Percentiles rank a stretch among this genome's conserved stretches.
phyloP scores from a whole-genome alignment of 2,888 invertebrate genomes.

The Ernsta delagoae region DNA sequence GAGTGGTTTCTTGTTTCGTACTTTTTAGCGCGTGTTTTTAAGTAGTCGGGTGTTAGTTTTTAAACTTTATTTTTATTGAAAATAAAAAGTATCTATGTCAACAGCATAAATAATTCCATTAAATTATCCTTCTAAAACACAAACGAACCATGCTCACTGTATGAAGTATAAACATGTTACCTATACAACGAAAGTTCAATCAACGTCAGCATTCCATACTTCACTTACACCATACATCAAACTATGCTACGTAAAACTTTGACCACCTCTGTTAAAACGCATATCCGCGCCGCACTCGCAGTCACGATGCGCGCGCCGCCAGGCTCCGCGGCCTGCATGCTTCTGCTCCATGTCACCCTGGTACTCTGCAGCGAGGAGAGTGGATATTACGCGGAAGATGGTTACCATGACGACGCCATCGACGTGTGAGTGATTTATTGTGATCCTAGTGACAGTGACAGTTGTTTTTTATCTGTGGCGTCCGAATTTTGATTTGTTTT shows the following conservation, averaged over 20 bases:
- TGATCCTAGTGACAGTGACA: background rate
- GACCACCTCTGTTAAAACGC: too few relatives aligned
- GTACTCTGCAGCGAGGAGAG: constrained; percentile 62
- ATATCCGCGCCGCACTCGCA: too few relatives aligned
- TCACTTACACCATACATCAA: constrained; percentile 10
- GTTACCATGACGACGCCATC: constrained; percentile 69
- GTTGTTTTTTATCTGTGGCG: background rate
- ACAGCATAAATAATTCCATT: too few relatives aligned
- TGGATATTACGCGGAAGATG: constrained; percentile 73
- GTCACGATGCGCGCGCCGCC: too few relatives aligned
- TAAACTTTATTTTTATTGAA: too few relatives aligned
- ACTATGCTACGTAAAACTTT: constrained; percentile 56
- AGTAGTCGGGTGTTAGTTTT: too few relatives aligned
- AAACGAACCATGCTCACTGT: background rate
- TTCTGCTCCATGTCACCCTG: too few relatives aligned
- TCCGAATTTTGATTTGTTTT: background rate
- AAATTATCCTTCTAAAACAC: background rate
- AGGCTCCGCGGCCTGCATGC: too few relatives aligned
- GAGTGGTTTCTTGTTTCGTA: too few relatives aligned
- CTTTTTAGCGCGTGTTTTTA: too few relatives aligned
- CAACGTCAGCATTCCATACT: constrained; percentile 4
- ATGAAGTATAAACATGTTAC: background rate
- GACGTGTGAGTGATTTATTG: constrained; percentile 73
- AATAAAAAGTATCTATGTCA: too few relatives aligned
- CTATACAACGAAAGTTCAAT: background rate